A percentile compares a stretch with the other conserved stretches of the same genome.
phyloP scores from a whole-genome alignment of 1,140 invertebrate genomes.

The Brachionus angularis region DNA sequence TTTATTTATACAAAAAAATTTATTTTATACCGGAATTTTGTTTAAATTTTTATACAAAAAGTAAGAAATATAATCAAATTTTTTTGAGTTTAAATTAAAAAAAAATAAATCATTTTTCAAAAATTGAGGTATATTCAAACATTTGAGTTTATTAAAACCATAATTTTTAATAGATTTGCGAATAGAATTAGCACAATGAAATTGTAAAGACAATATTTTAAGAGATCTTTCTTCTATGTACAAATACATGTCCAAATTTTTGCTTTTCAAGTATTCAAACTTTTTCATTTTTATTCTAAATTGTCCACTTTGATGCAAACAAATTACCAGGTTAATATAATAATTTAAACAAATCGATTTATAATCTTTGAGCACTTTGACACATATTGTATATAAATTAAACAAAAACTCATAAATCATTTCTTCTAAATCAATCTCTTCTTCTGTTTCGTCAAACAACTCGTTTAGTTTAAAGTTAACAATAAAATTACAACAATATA shows the following conservation, averaged over 20 bases:
- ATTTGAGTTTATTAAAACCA: slow-evolving; percentile 4
- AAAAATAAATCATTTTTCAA: slow-evolving; percentile 20
- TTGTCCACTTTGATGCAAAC: background rate
- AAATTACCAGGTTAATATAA: background rate
- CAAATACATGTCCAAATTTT: slow-evolving; percentile 1
- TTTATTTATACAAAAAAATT: too few species aligned
- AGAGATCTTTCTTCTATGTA: background rate
- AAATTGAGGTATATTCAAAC: background rate
- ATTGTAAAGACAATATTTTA: background rate
- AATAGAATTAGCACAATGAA: background rate
- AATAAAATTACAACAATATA: slow-evolving; percentile 35
- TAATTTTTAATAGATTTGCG: background rate
- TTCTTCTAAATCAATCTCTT: background rate
- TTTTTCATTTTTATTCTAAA: background rate
- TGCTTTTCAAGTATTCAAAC: slow-evolving; percentile 1
- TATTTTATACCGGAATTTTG: too few species aligned
- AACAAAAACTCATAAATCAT: slow-evolving; percentile 35
- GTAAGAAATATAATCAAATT: slow-evolving; percentile 5
- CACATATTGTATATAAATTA: background rate
- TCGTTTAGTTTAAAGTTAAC: slow-evolving; percentile 14
- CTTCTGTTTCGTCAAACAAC: background rate
- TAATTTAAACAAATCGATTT: slow-evolving; percentile 30
- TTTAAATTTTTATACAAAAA: background rate
- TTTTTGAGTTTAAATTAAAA: background rate
- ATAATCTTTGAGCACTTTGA: slow-evolving; percentile 25